phyloP scores from a whole-genome alignment of 2,797 vertebrate genomes.

The Diplodus puntazzo region DNA sequence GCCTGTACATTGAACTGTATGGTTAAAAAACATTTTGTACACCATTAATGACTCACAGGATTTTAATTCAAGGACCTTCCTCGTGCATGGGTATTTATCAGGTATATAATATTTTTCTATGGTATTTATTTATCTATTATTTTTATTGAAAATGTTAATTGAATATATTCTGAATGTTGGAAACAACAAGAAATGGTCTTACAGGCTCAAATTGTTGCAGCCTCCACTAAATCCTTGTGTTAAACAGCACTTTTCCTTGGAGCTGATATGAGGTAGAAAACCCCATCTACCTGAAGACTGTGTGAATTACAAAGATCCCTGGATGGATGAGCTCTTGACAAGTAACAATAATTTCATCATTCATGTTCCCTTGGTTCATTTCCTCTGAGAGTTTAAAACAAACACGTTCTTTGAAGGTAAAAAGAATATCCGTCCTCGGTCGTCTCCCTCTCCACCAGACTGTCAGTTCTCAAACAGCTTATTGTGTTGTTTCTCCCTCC shows the following conservation, averaged over 20 bases:
- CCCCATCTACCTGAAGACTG: background rate
- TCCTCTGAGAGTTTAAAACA: slow-evolving; percentile 1
- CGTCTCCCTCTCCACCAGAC: background rate
- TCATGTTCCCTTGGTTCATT: background rate
- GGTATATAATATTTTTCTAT: background rate
- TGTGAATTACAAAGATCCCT: slow-evolving; percentile 7
- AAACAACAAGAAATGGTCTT: background rate
- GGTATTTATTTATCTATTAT: too few species aligned
- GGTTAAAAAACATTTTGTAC: background rate
- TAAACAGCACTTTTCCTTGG: background rate
- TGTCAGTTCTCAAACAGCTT: background rate
- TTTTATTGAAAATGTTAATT: background rate
- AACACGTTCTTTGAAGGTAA: background rate
- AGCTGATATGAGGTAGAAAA: background rate
- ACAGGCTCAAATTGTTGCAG: background rate
- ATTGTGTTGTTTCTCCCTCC: background rate
- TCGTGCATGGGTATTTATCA: background rate
- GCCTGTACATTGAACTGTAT: background rate
- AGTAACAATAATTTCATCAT: background rate
- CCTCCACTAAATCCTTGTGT: background rate
- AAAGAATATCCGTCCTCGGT: background rate
- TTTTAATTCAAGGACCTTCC: background rate
- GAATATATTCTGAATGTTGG: background rate
- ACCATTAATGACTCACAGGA: background rate
- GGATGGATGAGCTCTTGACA: background rate